Evolutionary conservation across 2,797 vertebrate species (phyloP).

Genomic region (Esox lucius): DNA sequence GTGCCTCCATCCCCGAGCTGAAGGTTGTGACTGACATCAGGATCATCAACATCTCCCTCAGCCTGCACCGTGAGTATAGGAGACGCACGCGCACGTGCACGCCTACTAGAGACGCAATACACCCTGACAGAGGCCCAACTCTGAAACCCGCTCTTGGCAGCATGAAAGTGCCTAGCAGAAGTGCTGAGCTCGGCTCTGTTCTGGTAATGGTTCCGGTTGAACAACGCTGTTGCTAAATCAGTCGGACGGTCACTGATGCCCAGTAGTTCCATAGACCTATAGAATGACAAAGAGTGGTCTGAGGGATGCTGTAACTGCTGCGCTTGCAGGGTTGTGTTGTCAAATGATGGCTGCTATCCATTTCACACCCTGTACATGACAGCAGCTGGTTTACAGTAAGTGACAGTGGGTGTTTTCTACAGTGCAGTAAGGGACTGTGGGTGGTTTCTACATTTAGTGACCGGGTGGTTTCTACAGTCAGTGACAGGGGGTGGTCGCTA

Average conservation of each 20-base stretch:
- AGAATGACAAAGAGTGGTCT: no score
- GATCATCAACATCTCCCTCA: conserved; percentile 96
- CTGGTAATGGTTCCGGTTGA: conserved; percentile 43
- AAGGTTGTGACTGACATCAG: conserved; percentile 85
- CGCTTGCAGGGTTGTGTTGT: not conserved
- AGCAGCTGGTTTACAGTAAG: no score
- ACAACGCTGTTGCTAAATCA: conserved; percentile 47
- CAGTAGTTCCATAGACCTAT: conserved; percentile 31
- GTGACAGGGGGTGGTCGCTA: no score
- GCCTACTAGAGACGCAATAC: conserved; percentile 19
- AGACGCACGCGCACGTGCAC: not conserved
- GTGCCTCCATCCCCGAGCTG: conserved; percentile 89
- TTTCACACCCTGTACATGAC: no score
- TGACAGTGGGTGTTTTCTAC: no score
- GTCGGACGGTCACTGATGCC: conserved; percentile 33
- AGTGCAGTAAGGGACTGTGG: no score
- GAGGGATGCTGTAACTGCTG: no score
- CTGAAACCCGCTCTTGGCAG: conserved; percentile 38
- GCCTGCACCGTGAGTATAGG: conserved; percentile 89
- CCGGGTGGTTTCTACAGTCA: no score
- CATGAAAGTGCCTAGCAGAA: conserved; percentile 32
- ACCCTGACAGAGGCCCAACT: not conserved
- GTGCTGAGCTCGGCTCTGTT: conserved; percentile 41
- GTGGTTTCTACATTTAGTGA: no score
- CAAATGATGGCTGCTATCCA: no score